Conservation (phyloP, 2,113 vertebrate species). For the Nyctereutes procyonoides region DNA sequence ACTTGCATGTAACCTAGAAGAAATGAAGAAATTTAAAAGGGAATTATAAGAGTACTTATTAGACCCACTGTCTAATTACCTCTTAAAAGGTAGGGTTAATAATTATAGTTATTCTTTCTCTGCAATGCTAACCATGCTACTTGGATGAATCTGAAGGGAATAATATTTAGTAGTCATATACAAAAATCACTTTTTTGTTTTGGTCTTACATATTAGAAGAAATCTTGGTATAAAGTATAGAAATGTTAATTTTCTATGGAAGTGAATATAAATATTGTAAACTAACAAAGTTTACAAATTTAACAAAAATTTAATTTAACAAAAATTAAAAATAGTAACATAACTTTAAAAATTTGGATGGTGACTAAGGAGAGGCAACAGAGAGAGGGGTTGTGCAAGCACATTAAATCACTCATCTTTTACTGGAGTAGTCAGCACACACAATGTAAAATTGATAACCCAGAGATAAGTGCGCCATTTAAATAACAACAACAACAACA, state of each 20-base stretch:
- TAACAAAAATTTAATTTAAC: too few relatives aligned
- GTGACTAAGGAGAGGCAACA: not conserved
- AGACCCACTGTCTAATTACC: not conserved
- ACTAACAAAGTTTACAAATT: too few relatives aligned
- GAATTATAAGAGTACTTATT: not conserved
- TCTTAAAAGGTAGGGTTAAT: not conserved
- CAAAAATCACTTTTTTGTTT: not conserved
- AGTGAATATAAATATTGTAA: not conserved
- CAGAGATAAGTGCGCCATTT: not conserved
- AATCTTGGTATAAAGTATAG: not conserved
- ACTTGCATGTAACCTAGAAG: not conserved
- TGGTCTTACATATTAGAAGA: not conserved
- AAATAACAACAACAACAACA: not conserved
- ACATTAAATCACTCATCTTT: not conserved
- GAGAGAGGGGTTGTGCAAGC: not conserved
- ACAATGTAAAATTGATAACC: not conserved
- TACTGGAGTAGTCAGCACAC: not conserved
- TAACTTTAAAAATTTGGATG: not conserved
- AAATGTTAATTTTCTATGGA: not conserved
- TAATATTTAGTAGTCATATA: not conserved
- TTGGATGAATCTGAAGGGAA: not conserved
- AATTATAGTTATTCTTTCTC: not conserved
- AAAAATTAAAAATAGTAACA: not conserved
- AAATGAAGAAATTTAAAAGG: not conserved
- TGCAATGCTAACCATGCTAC: not conserved